A percentile compares a stretch with the other conserved stretches of the same genome.
Evolutionary conservation across 2,113 vertebrate genomes (phyloP).

Genomic region (Patagioenas fasciata): DNA sequence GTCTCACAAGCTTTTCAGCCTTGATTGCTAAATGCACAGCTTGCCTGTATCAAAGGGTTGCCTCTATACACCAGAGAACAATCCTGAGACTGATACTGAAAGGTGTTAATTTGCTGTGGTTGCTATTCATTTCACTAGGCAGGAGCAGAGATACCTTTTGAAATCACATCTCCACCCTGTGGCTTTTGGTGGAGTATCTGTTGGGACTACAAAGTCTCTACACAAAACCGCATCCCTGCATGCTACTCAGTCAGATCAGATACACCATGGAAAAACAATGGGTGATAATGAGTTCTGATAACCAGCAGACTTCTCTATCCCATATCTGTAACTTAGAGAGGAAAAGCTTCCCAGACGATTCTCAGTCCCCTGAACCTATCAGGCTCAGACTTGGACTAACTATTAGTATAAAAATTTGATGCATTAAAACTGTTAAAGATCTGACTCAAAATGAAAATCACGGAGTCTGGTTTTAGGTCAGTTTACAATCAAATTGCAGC

Average conservation of each 20-base stretch:
- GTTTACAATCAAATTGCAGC: not conserved
- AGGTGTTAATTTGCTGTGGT: not conserved
- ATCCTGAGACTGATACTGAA: not conserved
- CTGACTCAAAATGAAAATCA: not conserved
- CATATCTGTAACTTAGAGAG: not conserved
- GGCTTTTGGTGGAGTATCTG: not conserved
- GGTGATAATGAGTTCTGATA: not conserved
- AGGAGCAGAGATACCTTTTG: not conserved
- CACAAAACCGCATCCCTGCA: not conserved
- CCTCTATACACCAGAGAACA: not conserved
- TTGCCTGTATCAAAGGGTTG: not conserved
- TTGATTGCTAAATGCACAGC: not conserved
- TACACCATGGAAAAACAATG: accelerated
- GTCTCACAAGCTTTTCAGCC: not conserved
- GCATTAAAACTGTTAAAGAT: not conserved
- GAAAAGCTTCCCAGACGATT: not conserved
- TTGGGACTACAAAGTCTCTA: not conserved
- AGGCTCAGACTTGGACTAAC: not conserved
- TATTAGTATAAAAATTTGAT: not conserved
- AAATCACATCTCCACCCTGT: not conserved
- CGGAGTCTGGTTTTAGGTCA: not conserved
- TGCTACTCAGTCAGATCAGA: not conserved
- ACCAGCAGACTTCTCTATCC: not conserved
- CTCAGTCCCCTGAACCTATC: not conserved
- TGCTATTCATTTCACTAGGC: not conserved